Percentiles rank a stretch among this genome's conserved stretches.
These are phyloP conservation scores for Coptotermes formosanus DNA, from an alignment of 1,140 invertebrate genomes.

Conservation along the genomic window DNA sequence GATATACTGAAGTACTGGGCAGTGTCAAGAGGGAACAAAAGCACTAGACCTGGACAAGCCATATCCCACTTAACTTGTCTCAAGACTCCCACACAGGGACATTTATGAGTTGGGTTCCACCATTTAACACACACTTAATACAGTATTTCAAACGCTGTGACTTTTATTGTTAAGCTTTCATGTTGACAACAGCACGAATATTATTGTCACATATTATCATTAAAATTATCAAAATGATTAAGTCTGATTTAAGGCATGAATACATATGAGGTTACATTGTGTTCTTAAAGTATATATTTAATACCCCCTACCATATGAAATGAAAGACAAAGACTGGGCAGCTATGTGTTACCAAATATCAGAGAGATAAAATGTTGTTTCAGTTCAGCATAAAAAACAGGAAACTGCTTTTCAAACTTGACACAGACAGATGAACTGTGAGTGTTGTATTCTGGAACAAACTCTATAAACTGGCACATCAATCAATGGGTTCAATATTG, in stretches of 20 bases:
- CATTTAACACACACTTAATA: background rate
- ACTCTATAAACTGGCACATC: no score
- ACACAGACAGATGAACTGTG: no score
- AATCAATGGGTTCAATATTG: no score
- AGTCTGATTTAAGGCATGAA: background rate
- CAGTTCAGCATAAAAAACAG: no score
- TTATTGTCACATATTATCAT: background rate
- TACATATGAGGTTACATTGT: background rate
- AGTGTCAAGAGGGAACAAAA: no score
- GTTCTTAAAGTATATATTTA: slow-evolving; percentile 8
- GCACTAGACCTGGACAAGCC: background rate
- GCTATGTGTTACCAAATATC: background rate
- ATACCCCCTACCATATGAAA: background rate
- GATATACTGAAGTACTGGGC: no score
- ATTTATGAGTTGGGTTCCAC: background rate
- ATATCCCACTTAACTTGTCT: background rate
- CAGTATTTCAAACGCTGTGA: background rate
- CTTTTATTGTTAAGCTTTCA: background rate
- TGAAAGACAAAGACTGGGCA: background rate
- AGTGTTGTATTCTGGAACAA: no score
- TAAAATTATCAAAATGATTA: background rate
- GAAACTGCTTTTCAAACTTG: no score
- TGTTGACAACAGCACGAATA: background rate
- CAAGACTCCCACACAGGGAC: background rate
- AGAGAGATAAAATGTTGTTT: no score